A percentile compares a stretch with the other conserved stretches of the same genome.
phyloP scores from a whole-genome alignment of 1,140 invertebrate genomes.

The Drosophila littoralis region DNA sequence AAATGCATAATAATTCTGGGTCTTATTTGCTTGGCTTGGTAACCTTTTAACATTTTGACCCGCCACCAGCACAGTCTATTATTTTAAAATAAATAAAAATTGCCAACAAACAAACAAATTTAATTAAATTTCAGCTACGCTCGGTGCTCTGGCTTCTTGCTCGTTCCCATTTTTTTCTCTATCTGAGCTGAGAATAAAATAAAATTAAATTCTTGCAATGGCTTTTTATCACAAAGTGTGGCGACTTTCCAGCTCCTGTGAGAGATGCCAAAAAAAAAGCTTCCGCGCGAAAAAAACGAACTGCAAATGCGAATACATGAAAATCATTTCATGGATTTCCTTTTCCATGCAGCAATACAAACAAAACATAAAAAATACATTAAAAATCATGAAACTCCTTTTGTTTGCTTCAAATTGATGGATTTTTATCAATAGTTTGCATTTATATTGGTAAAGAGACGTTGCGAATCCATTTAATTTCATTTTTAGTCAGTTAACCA shows the following conservation, averaged over 20 bases:
- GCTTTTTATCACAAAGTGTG: slow-evolving; percentile 2
- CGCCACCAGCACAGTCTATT: not conserved
- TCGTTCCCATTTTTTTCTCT: not conserved
- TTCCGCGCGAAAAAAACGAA: slow-evolving; percentile 1
- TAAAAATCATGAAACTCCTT: not conserved
- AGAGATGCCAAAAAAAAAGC: not conserved
- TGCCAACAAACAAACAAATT: slow-evolving; percentile 29
- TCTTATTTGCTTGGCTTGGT: slow-evolving; percentile 3
- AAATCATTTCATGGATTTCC: slow-evolving; percentile 31
- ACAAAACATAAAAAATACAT: not conserved
- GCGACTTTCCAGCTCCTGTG: not conserved
- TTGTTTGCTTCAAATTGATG: not conserved
- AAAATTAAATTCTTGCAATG: slow-evolving; percentile 57
- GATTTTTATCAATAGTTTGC: not conserved
- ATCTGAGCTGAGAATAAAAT: slow-evolving; percentile 7
- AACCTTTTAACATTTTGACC: not conserved
- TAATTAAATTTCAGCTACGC: slow-evolving; percentile 59
- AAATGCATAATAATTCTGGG: not conserved
- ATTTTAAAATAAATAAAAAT: slow-evolving; percentile 5
- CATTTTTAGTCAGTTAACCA: no score
- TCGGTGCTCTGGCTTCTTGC: not conserved
- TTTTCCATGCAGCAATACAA: not conserved
- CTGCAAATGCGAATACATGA: slow-evolving; percentile 15
- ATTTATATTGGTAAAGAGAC: no score
- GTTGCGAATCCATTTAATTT: no score